phyloP scores from a whole-genome alignment of 1,140 invertebrate species.

The Penaeus indicus region DNA sequence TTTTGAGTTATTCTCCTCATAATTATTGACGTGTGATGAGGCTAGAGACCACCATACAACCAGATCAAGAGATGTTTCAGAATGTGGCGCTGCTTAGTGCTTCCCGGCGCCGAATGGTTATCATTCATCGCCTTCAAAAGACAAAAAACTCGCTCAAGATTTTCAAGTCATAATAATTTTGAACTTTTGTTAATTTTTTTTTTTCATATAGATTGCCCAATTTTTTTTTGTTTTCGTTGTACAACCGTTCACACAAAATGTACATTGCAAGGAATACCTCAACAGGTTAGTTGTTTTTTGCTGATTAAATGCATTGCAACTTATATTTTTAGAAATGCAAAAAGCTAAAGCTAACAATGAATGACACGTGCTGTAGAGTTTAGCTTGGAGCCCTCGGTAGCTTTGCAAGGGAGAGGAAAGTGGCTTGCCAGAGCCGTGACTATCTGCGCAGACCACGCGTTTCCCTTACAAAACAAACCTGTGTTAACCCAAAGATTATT shows the following conservation, averaged over 20 bases:
- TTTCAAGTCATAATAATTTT: slow-evolving; percentile 57
- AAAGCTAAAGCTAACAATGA: slow-evolving; percentile 50
- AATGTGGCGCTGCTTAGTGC: slow-evolving; percentile 58
- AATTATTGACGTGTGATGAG: too few species aligned
- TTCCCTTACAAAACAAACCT: slow-evolving; percentile 55
- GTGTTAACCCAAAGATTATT: slow-evolving; percentile 61
- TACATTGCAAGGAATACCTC: slow-evolving; percentile 45
- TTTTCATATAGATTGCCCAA: slow-evolving; percentile 27
- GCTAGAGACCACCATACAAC: too few species aligned
- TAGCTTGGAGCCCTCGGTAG: slow-evolving; percentile 52
- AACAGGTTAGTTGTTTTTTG: slow-evolving; percentile 45
- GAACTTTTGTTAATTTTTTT: slow-evolving; percentile 32
- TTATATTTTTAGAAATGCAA: slow-evolving; percentile 32
- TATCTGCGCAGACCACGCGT: background rate
- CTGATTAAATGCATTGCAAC: slow-evolving; percentile 53
- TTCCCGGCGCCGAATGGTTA: slow-evolving; percentile 34
- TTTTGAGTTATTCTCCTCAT: too few species aligned
- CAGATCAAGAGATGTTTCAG: slow-evolving; percentile 47
- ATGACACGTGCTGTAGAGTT: slow-evolving; percentile 46
- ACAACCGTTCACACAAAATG: slow-evolving; percentile 50
- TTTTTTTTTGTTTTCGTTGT: slow-evolving; percentile 38
- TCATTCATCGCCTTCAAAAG: slow-evolving; percentile 44
- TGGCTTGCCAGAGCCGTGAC: background rate
- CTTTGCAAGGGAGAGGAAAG: slow-evolving; percentile 41
- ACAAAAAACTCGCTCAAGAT: slow-evolving; percentile 63